Evolutionary conservation across 2,888 invertebrate species (phyloP), one percentile per base, ranked within the genome.

Genomic region (Tolmerus cingulatus): DNA sequence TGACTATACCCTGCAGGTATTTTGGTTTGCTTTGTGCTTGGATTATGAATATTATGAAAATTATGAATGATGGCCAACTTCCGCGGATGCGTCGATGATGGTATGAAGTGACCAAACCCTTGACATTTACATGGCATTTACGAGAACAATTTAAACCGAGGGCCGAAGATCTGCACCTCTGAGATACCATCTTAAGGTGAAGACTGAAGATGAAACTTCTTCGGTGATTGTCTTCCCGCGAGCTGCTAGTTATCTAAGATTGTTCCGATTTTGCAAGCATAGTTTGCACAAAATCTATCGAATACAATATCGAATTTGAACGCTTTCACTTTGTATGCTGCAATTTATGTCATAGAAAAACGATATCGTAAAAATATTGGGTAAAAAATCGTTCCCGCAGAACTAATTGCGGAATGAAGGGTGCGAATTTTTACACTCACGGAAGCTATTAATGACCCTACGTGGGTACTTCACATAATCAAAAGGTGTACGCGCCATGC

Each of bases 51-150:
- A 43, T 40, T 78, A 40, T 40, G 43, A 43, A 23, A 23, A 43
- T 40, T 78, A 40, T 19, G 43, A 43, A 23, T 43, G 78, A 78
- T 23, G 43, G 12, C 12, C 23, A 46, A 43, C 46, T 78, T 43
- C 78, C 78, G 78, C 19, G 23, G n/a, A 14, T 40, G 40, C 40
- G 2, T 12, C 40, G 12, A 40, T 12, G 12, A 81, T 55, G 34
- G 81, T 81, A 9, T 16, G 30, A 8, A 55, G 4, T 81, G 81
- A 27, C 81, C 81, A 81, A 81, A 55, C 81, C 81, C 81, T 81
- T 81, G 81, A 55, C 81, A 55, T 81, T 81, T 81, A 23, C 30
- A 30, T 51, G 81, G 23, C 81, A 51, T 55, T 81, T 81, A 23
- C 66, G 66, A 66, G 8, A 23, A 9, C 12, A 12, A 27, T 3